Conservation (phyloP, 2,797 vertebrate genomes). For the Delichon dasypus region DNA sequence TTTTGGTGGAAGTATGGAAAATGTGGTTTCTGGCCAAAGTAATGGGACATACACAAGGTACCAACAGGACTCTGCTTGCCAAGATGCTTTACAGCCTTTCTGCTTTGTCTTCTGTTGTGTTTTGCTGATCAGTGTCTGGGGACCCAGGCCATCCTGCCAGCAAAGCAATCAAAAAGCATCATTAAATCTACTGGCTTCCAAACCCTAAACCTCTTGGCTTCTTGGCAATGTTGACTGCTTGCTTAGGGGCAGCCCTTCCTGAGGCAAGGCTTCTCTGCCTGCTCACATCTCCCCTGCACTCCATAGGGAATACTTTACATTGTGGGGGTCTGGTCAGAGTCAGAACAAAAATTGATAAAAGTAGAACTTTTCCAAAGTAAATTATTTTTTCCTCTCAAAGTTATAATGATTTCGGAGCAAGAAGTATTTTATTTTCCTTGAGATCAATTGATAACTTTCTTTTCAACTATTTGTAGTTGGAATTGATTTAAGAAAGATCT, state of each 20-base stretch:
- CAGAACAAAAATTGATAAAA: neutral
- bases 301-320: neutral
- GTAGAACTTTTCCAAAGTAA: neutral
- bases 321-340: neutral
- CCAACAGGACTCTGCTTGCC: neutral
- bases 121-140: neutral
- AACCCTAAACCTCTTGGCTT: neutral
- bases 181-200: neutral
- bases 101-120: neutral
- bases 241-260: neutral
- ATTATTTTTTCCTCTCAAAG: neutral
- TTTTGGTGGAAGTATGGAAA: neutral
- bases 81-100: neutral
- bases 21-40: neutral
- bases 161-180: neutral
- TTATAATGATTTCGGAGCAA: neutral
- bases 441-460: neutral
- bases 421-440: neutral
- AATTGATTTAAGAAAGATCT: neutral
- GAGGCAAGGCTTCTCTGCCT: neutral
- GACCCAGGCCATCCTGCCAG: neutral
- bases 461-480: neutral
- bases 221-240: neutral
- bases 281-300: neutral
- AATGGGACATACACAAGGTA: rapidly evolving